Conservation (phyloP, 2,113 vertebrate genomes). For the Cervus canadensis region DNA sequence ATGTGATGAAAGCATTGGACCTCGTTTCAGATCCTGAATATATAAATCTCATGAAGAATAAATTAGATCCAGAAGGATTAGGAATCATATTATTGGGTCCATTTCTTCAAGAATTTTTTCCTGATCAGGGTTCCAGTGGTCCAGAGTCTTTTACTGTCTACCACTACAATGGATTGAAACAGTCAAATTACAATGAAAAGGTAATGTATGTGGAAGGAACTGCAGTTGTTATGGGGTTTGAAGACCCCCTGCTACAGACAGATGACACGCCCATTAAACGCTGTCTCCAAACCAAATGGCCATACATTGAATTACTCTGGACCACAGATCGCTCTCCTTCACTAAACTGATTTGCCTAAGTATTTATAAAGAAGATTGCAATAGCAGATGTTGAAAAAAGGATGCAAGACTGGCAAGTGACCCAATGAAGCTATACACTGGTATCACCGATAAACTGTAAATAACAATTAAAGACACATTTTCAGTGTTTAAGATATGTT, state of each 20-base stretch:
- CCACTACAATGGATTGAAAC: slow-evolving; percentile 99
- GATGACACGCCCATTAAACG: slow-evolving; percentile 98
- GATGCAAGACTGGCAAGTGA: slow-evolving; percentile 12
- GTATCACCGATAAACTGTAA: slow-evolving; percentile 80
- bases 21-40: no score
- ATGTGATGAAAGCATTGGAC: no score
- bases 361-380: not conserved
- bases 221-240: slow-evolving; percentile 93
- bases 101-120: slow-evolving; percentile 98
- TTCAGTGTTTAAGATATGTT: slow-evolving; percentile 82
- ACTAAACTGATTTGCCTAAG: slow-evolving; percentile 85
- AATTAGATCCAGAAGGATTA: slow-evolving; percentile 97
- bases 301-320: slow-evolving; percentile 96
- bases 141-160: slow-evolving; percentile 98
- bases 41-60: slow-evolving; percentile 97
- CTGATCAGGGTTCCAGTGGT: slow-evolving; percentile 96
- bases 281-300: slow-evolving; percentile 98
- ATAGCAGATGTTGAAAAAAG: not conserved
- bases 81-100: slow-evolving; percentile 96
- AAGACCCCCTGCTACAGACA: slow-evolving; percentile 96
- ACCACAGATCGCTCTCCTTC: slow-evolving; percentile 95
- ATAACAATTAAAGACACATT: slow-evolving; percentile 81
- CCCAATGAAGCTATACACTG: slow-evolving; percentile 78
- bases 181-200: slow-evolving; percentile 98
- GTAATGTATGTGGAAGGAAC: slow-evolving; percentile 97